Percentiles rank a stretch among this genome's conserved stretches.
These are phyloP conservation scores for Cossypha dichroa DNA, from an alignment of 2,797 vertebrate species.

Conservation along the genomic window DNA sequence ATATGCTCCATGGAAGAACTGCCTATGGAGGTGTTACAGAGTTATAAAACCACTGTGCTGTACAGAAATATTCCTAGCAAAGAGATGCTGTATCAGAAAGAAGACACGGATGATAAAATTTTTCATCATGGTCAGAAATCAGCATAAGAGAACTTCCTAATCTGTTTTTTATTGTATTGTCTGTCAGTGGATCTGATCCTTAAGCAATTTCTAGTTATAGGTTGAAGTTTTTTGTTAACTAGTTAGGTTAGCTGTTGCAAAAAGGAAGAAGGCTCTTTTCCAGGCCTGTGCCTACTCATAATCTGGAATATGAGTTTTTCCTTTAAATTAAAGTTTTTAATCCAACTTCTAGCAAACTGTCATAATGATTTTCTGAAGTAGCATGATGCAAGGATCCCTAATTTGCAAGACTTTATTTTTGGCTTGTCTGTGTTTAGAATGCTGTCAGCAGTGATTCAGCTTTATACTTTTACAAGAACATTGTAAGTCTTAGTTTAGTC, in stretches of 20 bases:
- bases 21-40: neutral
- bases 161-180: neutral
- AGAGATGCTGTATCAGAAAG: neutral
- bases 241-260: neutral
- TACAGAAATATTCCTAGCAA: neutral
- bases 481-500: neutral
- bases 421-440: neutral
- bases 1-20: neutral
- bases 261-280: neutral
- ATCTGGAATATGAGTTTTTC: neutral
- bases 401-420: neutral
- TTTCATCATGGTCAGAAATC: neutral
- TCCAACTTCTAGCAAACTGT: neutral
- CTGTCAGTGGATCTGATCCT: neutral
- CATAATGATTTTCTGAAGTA: neutral
- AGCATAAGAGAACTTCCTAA: neutral
- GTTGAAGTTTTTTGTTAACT: neutral
- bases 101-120: neutral
- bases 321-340: neutral
- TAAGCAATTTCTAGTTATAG: neutral
- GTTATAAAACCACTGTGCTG: neutral
- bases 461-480: neutral
- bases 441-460: neutral
- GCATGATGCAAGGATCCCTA: neutral
- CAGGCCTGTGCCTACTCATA: neutral